phyloP scores from a whole-genome alignment of 2,113 vertebrate genomes.

The Ceyx melanurus region DNA sequence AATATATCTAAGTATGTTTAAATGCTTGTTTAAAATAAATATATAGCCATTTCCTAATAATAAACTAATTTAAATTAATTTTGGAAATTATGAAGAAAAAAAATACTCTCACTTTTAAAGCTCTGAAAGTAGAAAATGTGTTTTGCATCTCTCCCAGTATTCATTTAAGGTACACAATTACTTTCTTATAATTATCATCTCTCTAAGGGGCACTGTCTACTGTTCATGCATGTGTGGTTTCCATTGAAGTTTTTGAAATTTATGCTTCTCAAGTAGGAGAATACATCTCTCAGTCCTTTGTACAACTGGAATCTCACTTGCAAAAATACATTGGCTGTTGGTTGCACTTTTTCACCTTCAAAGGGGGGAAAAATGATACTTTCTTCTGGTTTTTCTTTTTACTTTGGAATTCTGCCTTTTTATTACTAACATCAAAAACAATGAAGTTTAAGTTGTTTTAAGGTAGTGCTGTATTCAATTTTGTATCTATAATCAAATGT shows the following conservation, averaged over 20 bases:
- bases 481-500: constrained; percentile 65
- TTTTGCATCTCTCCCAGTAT: constrained; percentile 35
- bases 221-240: constrained; percentile 18
- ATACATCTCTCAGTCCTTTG: constrained; percentile 25
- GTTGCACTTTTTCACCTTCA: constrained; percentile 24
- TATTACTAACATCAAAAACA: constrained; percentile 60
- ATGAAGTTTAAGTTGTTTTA: constrained; percentile 55
- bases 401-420: constrained; percentile 60
- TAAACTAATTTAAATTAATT: constrained; percentile 37
- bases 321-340: constrained; percentile 23
- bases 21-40: constrained; percentile 54
- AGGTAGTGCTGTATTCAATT: constrained; percentile 64
- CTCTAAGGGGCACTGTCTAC: constrained; percentile 29
- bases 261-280: constrained; percentile 13
- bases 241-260: constrained; percentile 34
- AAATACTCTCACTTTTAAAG: background rate
- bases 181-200: constrained; percentile 44
- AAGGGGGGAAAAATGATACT: constrained; percentile 23
- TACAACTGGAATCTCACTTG: constrained; percentile 69
- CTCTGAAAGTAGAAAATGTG: constrained; percentile 13
- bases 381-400: constrained; percentile 60
- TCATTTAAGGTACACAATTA: constrained; percentile 42
- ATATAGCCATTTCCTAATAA: background rate
- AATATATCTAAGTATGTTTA: constrained; percentile 14
- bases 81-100: constrained; percentile 13